These are phyloP conservation scores for Rhimphoctona megacephalus DNA, from an alignment of 2,888 invertebrate species.

Conservation along the genomic window DNA sequence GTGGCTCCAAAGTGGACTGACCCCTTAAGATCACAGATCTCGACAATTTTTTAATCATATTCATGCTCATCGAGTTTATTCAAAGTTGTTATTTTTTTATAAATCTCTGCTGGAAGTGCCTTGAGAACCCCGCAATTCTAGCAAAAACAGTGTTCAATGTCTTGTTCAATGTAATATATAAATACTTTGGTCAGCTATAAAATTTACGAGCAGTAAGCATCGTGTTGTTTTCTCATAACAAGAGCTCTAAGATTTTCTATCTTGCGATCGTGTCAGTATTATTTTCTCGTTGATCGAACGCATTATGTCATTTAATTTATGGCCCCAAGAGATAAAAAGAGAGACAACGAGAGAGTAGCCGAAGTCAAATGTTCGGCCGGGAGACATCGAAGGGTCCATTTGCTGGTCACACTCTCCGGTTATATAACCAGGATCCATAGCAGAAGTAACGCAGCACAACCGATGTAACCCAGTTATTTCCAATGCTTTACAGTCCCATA, in stretches of 20 bases:
- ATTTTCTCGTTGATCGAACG: constrained; percentile 64
- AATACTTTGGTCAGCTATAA: constrained; percentile 41
- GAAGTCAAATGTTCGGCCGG: constrained; percentile 44
- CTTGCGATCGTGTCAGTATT: constrained; percentile 25
- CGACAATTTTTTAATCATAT: neutral
- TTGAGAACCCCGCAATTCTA: neutral
- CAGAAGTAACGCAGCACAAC: constrained; percentile 23
- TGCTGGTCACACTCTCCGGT: constrained; percentile 30
- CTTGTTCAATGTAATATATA: constrained; percentile 30
- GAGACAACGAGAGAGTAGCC: constrained; percentile 20
- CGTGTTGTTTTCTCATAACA: constrained; percentile 19
- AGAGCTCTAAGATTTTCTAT: constrained; percentile 23
- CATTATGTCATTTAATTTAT: constrained; percentile 70
- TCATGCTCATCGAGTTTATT: neutral
- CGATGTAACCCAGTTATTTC: constrained; percentile 53
- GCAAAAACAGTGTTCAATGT: constrained; percentile 4
- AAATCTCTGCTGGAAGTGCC: neutral
- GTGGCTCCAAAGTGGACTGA: too few species aligned
- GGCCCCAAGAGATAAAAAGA: constrained; percentile 32
- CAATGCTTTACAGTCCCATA: constrained; percentile 67
- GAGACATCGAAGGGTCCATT: constrained; percentile 30
- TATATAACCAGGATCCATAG: constrained; percentile 16
- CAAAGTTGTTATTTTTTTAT: neutral
- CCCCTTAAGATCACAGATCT: neutral
- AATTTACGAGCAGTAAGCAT: constrained; percentile 52